These are phyloP conservation scores for Papio anubis DNA, from an alignment of 2,113 vertebrate species.

Conservation along the genomic window DNA sequence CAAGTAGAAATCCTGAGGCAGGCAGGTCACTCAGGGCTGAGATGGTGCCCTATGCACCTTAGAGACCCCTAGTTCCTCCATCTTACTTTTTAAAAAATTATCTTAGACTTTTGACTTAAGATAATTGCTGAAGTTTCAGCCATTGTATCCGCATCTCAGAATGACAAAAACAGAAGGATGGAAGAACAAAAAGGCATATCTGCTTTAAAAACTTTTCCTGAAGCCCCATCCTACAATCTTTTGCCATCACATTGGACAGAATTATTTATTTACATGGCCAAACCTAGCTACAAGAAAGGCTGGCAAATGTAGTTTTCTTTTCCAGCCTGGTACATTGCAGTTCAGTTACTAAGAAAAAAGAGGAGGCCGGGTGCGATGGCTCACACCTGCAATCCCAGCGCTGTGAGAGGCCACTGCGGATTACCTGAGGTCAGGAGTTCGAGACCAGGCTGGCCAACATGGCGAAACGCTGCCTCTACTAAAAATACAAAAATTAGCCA, in stretches of 20 bases:
- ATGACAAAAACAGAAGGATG: not conserved
- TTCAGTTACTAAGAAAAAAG: not conserved
- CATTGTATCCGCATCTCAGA: not conserved
- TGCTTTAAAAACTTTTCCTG: not conserved
- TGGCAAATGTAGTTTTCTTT: not conserved
- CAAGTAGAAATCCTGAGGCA: not conserved
- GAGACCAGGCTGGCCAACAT: no score
- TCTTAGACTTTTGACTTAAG: not conserved
- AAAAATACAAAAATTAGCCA: no score
- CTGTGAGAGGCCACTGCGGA: no score
- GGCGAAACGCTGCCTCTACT: no score
- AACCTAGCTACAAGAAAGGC: no score
- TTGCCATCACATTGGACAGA: not conserved
- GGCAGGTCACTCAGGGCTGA: not conserved
- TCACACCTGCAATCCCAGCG: no score
- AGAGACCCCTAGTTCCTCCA: not conserved
- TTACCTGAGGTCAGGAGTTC: no score
- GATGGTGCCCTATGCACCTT: not conserved
- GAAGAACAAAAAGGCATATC: not conserved
- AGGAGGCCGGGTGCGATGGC: no score
- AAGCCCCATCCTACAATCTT: not conserved
- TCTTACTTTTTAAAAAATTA: not conserved
- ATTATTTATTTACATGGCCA: not conserved
- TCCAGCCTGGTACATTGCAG: not conserved
- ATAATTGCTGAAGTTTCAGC: not conserved